Conservation (phyloP, 2,113 vertebrate species). For the Mobula birostris region DNA sequence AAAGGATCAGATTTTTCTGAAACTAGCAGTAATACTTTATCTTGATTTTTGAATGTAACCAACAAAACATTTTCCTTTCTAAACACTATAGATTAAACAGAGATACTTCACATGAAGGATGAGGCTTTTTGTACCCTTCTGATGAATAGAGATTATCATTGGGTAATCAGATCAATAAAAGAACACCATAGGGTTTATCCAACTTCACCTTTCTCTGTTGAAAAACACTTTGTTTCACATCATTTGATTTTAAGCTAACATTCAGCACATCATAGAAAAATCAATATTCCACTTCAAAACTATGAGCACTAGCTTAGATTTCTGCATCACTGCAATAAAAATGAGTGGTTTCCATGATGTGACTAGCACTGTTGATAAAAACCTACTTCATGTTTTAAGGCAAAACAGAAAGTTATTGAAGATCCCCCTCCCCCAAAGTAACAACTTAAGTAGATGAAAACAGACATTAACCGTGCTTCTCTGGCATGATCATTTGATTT, state of each 20-base stretch:
- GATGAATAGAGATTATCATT: slow-evolving; percentile 66
- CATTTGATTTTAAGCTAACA: slow-evolving; percentile 59
- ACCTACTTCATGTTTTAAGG: not conserved
- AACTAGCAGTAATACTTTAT: slow-evolving; percentile 43
- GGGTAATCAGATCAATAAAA: slow-evolving; percentile 62
- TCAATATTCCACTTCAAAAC: slow-evolving; percentile 54
- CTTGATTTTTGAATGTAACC: slow-evolving; percentile 40
- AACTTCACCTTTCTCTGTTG: slow-evolving; percentile 42
- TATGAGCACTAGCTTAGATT: slow-evolving; percentile 45
- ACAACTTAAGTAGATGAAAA: not conserved
- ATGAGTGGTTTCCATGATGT: slow-evolving; percentile 46
- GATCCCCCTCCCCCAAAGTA: not conserved
- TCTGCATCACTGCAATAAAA: slow-evolving; percentile 47
- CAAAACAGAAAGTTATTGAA: not conserved
- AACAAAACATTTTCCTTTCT: slow-evolving; percentile 44
- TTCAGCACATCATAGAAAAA: slow-evolving; percentile 55
- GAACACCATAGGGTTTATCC: slow-evolving; percentile 54
- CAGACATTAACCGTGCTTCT: not conserved
- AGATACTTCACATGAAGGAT: slow-evolving; percentile 54
- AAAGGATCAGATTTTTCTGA: not conserved
- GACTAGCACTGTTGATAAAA: not conserved
- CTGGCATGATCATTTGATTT: not conserved
- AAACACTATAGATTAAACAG: slow-evolving; percentile 47
- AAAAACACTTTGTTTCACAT: slow-evolving; percentile 53
- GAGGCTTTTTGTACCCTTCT: slow-evolving; percentile 54